Evolutionary conservation across 2,888 invertebrate genomes (phyloP), one percentile per base, ranked within the genome.

Genomic region (Actias luna): DNA sequence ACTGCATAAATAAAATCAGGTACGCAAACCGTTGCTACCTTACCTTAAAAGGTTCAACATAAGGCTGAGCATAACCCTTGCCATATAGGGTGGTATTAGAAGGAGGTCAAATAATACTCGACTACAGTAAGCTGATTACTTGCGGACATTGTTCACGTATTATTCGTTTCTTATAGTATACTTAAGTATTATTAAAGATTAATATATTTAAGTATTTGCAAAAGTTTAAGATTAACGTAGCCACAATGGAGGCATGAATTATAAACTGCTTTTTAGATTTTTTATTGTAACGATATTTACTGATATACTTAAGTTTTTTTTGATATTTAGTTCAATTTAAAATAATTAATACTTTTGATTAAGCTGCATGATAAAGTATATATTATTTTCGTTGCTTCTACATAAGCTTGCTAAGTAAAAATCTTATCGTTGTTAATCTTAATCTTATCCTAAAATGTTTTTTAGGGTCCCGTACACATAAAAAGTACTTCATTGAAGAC

Each of bases 11-110:
- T 65, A 62, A 65, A 63, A 75, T 77, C 78, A 74, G 73, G 63
- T 70, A 68, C 69, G 68, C 71, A 70, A 70, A 72, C 66, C 69
- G 66, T 73, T 77, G 77, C 77, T 76, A 72, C 74, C 65, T 62
- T 64, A 60, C 82, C 79, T 62, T 83, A 76, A 62, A 77, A 67
- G 83, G 82, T n/a, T 59, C 63, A 70, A 67, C 71, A 75, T 73
- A 73, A 65, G 68, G 67, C 65, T 66, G 64, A 63, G 65, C 65
- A 64, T 71, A 71, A 76, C 74, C 72, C 75, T 69, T 65, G 39
- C 84, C 84, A 66, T 84, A 79, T 80, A 59, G 55, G 29, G 55
- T 67, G 63, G 76, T 76, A 68, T 70, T 64, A 69, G 63, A 66
- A 70, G 70, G 73, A 73, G 69, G 74, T 36, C 61, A 25, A 52